phyloP scores from a whole-genome alignment of 2,113 vertebrate species.

The Labeo catla region DNA sequence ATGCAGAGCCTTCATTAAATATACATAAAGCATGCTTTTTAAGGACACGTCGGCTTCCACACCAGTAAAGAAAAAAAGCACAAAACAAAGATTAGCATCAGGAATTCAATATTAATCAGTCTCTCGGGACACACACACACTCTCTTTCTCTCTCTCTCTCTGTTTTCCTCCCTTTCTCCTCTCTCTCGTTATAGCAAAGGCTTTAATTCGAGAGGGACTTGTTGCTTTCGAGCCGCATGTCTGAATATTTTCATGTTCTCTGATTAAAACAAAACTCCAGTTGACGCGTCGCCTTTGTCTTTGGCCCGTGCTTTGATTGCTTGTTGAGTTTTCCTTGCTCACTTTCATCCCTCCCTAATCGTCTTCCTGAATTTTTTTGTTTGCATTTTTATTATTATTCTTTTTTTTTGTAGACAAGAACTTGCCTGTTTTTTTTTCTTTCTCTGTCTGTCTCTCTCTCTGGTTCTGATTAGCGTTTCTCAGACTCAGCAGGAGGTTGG shows the following conservation, averaged over 20 bases:
- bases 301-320: conserved; percentile 54
- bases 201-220: conserved; percentile 61
- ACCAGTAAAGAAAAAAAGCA: conserved; percentile 56
- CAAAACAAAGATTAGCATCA: conserved; percentile 66
- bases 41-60: conserved; percentile 57
- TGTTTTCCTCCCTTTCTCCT: conserved; percentile 6
- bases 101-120: conserved; percentile 65
- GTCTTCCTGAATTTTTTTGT: conserved; percentile 33
- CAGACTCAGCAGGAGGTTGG: conserved; percentile 36
- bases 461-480: conserved; percentile 36
- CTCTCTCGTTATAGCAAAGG: conserved; percentile 13
- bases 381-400: conserved; percentile 26
- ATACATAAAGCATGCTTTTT: conserved; percentile 59
- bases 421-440: conserved; percentile 28
- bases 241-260: conserved; percentile 52
- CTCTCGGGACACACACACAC: conserved; percentile 51
- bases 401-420: conserved; percentile 26
- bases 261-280: conserved; percentile 60
- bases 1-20: conserved; percentile 61
- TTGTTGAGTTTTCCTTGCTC: conserved; percentile 40
- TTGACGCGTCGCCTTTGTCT: conserved; percentile 45
- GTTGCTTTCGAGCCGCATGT: conserved; percentile 50
- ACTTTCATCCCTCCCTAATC: conserved; percentile 48
- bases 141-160: background rate
- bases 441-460: conserved; percentile 4